Conservation (phyloP, 1,140 invertebrate genomes). For the Polypedilum vanderplanki region DNA sequence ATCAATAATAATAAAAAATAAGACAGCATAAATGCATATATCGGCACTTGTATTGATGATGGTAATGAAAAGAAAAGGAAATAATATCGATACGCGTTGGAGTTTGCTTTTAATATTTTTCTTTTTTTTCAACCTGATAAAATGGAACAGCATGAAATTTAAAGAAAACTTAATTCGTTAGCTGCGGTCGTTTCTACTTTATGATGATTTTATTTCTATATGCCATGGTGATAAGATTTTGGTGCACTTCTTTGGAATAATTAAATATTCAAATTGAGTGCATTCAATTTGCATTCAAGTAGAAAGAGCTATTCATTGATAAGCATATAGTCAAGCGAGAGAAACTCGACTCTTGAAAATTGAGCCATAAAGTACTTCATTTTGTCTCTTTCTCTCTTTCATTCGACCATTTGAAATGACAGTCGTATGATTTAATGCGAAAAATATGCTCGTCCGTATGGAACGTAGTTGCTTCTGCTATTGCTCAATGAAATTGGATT, state of each 20-base stretch:
- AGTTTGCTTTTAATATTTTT: too few relatives aligned
- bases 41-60: too few relatives aligned
- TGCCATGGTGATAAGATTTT: neutral
- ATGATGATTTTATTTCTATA: too few relatives aligned
- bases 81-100: too few relatives aligned
- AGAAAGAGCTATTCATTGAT: neutral
- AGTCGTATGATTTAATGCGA: constrained; percentile 6
- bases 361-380: neutral
- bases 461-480: neutral
- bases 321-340: neutral
- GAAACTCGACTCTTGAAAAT: constrained; percentile 11
- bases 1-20: too few relatives aligned
- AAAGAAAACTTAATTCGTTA: too few relatives aligned
- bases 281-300: neutral
- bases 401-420: neutral
- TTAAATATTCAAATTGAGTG: constrained; percentile 14
- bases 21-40: too few relatives aligned
- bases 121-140: too few relatives aligned
- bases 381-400: neutral
- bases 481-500: neutral
- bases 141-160: too few relatives aligned
- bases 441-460: neutral
- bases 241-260: neutral
- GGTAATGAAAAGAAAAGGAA: too few relatives aligned
- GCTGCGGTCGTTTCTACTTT: too few relatives aligned